Conservation (phyloP, 2,113 vertebrate genomes). For the Paramisgurnus dabryanus region DNA sequence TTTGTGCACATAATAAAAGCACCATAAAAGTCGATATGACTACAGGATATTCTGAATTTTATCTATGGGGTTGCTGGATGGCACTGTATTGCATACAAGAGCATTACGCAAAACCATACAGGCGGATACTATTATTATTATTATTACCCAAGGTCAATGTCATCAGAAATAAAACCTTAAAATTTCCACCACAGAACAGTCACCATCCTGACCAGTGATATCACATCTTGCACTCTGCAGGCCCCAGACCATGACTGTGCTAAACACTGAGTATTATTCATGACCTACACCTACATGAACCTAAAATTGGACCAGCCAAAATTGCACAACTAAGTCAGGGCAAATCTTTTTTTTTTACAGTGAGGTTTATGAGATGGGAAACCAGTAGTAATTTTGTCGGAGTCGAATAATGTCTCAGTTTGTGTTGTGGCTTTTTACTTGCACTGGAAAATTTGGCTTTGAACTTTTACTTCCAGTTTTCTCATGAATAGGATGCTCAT, state of each 20-base stretch:
- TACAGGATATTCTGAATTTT: too few species aligned
- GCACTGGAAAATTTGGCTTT: slow-evolving; percentile 15
- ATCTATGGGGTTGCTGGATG: too few species aligned
- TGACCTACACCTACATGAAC: not conserved
- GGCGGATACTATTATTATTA: not conserved
- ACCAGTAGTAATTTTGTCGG: not conserved
- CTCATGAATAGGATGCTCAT: not conserved
- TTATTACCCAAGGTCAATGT: not conserved
- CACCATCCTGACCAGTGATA: slow-evolving; percentile 9
- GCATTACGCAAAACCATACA: not conserved
- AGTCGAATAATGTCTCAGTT: not conserved
- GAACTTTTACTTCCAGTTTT: not conserved
- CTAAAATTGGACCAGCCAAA: not conserved
- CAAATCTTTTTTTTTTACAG: not conserved
- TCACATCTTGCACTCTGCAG: slow-evolving; percentile 1
- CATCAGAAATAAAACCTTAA: not conserved
- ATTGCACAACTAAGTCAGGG: too few species aligned
- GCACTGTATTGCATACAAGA: too few species aligned
- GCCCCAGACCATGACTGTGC: not conserved
- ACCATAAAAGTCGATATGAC: too few species aligned
- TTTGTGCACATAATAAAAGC: too few species aligned
- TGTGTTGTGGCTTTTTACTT: slow-evolving; percentile 21
- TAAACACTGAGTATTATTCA: not conserved
- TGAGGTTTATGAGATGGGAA: not conserved
- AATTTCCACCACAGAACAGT: slow-evolving; percentile 23